Evolutionary conservation across 1,140 invertebrate species (phyloP).

Genomic region (Lutraria rhynchaena): DNA sequence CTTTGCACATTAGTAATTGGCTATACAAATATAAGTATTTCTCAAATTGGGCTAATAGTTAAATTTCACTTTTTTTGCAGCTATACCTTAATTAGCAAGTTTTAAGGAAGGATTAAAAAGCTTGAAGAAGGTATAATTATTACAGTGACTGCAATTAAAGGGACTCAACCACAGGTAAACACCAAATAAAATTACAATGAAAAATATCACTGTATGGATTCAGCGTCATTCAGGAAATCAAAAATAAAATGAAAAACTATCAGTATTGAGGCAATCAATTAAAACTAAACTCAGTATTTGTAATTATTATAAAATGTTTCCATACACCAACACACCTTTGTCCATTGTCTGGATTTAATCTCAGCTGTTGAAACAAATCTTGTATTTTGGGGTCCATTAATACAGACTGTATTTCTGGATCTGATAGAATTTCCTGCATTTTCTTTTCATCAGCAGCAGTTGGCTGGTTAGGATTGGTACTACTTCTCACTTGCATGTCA

Average conservation of each 20-base stretch:
- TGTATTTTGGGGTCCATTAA: slow-evolving; percentile 74
- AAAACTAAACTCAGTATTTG: too few species aligned
- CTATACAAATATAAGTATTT: neutral
- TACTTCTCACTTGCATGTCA: slow-evolving; percentile 45
- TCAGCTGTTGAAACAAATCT: slow-evolving; percentile 67
- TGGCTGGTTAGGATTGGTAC: slow-evolving; percentile 48
- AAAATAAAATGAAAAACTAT: too few species aligned
- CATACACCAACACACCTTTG: slow-evolving; percentile 74
- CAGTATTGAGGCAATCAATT: too few species aligned
- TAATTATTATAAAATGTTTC: too few species aligned
- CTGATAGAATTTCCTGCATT: slow-evolving; percentile 68
- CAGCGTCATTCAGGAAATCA: too few species aligned
- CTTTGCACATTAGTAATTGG: neutral
- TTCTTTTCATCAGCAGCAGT: slow-evolving; percentile 65
- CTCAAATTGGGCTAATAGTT: neutral
- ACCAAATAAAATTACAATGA: too few species aligned
- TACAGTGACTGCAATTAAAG: too few species aligned
- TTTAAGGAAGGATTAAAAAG: neutral
- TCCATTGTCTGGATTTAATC: slow-evolving; percentile 69
- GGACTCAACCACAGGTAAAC: too few species aligned
- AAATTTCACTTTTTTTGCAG: neutral
- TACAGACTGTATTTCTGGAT: slow-evolving; percentile 68
- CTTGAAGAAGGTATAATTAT: neutral
- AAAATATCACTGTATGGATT: too few species aligned
- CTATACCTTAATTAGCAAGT: neutral